Evolutionary conservation across 2,888 invertebrate species (phyloP).

Genomic region (Aporophyla lueneburgensis): DNA sequence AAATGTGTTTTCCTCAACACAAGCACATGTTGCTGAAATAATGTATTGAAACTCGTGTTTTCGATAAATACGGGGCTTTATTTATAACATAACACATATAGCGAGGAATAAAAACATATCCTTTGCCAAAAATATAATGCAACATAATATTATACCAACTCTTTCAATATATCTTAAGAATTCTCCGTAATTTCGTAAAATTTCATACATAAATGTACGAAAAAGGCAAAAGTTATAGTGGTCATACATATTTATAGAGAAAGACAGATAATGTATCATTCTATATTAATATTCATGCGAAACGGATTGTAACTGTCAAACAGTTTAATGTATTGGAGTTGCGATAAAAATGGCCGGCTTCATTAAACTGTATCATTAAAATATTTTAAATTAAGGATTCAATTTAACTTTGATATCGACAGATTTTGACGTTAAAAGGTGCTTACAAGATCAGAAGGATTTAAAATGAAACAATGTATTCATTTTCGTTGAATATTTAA

Average conservation of each 20-base stretch:
- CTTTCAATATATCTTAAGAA: constrained; percentile 20
- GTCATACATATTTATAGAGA: constrained; percentile 68
- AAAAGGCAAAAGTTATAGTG: constrained; percentile 40
- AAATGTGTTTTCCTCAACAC: background rate
- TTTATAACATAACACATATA: constrained; percentile 2
- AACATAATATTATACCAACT: constrained; percentile 24
- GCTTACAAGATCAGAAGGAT: background rate
- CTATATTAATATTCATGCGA: constrained; percentile 78
- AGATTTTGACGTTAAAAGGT: background rate
- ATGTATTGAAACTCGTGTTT: background rate
- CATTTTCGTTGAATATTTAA: background rate
- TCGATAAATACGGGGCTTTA: background rate
- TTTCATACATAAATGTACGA: constrained; percentile 54
- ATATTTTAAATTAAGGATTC: constrained; percentile 20
- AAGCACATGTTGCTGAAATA: background rate
- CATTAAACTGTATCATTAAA: constrained; percentile 64
- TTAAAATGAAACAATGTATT: background rate
- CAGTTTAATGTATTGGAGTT: constrained; percentile 70
- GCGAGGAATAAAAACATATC: background rate
- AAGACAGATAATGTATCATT: constrained; percentile 78
- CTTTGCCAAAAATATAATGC: constrained; percentile 26
- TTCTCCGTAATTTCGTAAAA: constrained; percentile 36
- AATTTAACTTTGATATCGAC: constrained; percentile 19
- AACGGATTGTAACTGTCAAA: constrained; percentile 74
- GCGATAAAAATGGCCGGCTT: constrained; percentile 64